Evolutionary conservation across 1,140 invertebrate species (phyloP), one percentile per base, ranked within the genome.

Genomic region (Drosophila pseudoananassae): DNA sequence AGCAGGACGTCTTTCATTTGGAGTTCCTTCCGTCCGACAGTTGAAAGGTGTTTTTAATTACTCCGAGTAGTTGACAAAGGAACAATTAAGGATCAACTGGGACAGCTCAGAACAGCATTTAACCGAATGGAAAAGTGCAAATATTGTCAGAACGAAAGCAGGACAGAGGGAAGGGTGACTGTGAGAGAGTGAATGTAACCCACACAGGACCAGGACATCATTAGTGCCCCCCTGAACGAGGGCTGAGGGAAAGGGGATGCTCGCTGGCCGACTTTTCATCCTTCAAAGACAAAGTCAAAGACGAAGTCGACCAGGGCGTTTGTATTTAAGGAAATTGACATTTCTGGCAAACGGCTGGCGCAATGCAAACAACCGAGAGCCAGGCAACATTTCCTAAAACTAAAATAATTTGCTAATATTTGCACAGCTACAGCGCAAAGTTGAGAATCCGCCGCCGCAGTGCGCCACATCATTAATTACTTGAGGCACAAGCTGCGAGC

Each of bases 371-470:
- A 80, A 31, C 50, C 46, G 25, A 33, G 51, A 46, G 64, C 52
- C 57, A 36, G 46, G 25, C 14, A 43, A 75, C 66, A 88, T 83
- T 88, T 68, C 78, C 75, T 61, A 78, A 85, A 87, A 87, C 83
- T 90, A 90, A 82, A 90, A 88, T 90, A 90, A 90, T 90, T 90
- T 90, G 87, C 87, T 82, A 90, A 90, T 90, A 90, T 90, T 90
- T 90, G 82, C 87, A 90, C 85, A 89, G 83, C 82, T 53, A 68
- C 66, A 77, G 80, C 85, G 81, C 72, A 59, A 72, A 77, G 73
- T 69, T 76, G 72, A 70, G 73, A 52, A 46, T 56, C 65, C 54
- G 60, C 59, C 15, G 36, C 40, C 59, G 52, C 63, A 40, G 59
- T 72, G 73, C 53, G 82, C 65, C 63, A 78, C 83, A 87, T 88